A percentile compares a stretch with the other conserved stretches of the same genome.
These are phyloP conservation scores for Ceratoteleas bidentatus DNA, from an alignment of 1,140 invertebrate species.

Conservation along the genomic window DNA sequence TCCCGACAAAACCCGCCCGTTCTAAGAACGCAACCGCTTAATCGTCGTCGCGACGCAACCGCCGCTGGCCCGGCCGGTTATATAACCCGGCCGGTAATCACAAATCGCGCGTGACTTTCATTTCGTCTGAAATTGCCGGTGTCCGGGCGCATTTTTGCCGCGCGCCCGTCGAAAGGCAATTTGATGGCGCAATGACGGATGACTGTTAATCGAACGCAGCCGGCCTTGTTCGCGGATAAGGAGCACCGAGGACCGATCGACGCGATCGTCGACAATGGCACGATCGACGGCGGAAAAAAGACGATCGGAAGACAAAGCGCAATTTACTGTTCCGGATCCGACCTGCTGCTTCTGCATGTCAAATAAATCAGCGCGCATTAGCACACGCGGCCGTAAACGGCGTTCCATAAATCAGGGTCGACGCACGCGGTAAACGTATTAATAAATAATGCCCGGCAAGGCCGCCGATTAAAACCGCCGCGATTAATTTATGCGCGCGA, in stretches of 20 bases:
- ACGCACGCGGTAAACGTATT: slow-evolving; percentile 72
- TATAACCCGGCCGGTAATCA: slow-evolving; percentile 20
- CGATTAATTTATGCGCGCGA: slow-evolving; percentile 72
- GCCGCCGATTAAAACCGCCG: slow-evolving; percentile 71
- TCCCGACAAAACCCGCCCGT: too few species aligned
- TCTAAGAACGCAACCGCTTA: too few species aligned
- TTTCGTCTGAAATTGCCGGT: slow-evolving; percentile 13
- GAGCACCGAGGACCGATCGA: slow-evolving; percentile 15
- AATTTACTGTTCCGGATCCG: slow-evolving; percentile 67
- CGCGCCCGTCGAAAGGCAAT: slow-evolving; percentile 1
- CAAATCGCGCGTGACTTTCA: slow-evolving; percentile 31
- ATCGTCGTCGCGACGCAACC: too few species aligned
- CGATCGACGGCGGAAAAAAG: slow-evolving; percentile 34
- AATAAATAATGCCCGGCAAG: slow-evolving; percentile 73
- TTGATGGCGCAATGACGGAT: slow-evolving; percentile 20
- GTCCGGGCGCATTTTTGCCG: neutral
- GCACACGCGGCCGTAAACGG: slow-evolving; percentile 66
- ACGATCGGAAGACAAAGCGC: slow-evolving; percentile 63
- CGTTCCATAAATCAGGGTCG: slow-evolving; percentile 69
- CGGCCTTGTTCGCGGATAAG: slow-evolving; percentile 32
- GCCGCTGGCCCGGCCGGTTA: slow-evolving; percentile 4
- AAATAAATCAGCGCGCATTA: slow-evolving; percentile 69
- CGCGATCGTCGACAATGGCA: slow-evolving; percentile 52
- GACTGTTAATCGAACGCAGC: slow-evolving; percentile 5
- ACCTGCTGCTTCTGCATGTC: slow-evolving; percentile 66